A percentile compares a stretch with the other conserved stretches of the same genome.
Conservation (phyloP, 2,888 invertebrate genomes). For the Sycophila texana region DNA sequence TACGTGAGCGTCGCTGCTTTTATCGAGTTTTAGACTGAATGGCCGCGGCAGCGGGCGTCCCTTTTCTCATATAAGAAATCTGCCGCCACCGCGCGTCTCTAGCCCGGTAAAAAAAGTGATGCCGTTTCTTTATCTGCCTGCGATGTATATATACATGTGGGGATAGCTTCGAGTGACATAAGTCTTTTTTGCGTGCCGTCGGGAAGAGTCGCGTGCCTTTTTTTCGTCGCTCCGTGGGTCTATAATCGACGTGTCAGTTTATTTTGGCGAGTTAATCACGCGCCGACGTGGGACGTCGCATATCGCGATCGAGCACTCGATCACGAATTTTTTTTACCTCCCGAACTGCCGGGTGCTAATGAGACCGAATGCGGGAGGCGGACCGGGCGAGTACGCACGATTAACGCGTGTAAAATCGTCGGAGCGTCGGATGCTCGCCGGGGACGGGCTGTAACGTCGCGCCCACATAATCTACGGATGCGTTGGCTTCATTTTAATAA, state of each 20-base stretch:
- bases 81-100: not conserved
- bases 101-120: slow-evolving; percentile 36
- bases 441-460: not conserved
- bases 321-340: too few relatives aligned
- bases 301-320: not conserved
- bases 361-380: not conserved
- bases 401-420: slow-evolving; percentile 20
- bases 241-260: too few relatives aligned
- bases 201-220: not conserved
- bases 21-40: slow-evolving; percentile 47
- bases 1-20: not conserved
- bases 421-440: not conserved
- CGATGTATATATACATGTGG: slow-evolving; percentile 3
- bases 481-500: slow-evolving; percentile 28
- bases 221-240: not conserved
- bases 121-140: slow-evolving; percentile 33
- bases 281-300: not conserved
- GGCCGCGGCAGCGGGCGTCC: slow-evolving; percentile 1
- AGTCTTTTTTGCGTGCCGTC: too few relatives aligned
- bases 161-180: not conserved
- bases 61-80: too few relatives aligned
- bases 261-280: not conserved
- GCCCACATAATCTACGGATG: too few relatives aligned
- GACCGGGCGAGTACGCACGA: not conserved
- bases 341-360: not conserved